Evolutionary conservation across 2,797 vertebrate species (phyloP).

Genomic region (Mormyrops boulengeri): DNA sequence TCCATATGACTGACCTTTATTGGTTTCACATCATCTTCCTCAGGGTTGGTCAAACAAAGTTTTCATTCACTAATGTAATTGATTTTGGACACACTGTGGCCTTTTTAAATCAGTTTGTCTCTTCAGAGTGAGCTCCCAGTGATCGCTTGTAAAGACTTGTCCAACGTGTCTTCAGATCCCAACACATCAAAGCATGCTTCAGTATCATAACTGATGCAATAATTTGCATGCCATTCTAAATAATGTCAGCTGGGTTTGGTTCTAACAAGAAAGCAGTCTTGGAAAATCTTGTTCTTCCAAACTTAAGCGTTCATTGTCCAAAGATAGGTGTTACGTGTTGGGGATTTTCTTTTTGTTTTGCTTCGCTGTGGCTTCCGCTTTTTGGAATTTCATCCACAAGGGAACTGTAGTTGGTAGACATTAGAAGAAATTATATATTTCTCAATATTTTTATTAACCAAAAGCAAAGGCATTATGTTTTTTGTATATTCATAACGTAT

Average conservation of each 20-base stretch:
- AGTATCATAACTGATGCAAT: constrained; percentile 1
- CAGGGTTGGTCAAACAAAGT: background rate
- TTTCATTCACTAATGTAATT: background rate
- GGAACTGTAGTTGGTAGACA: background rate
- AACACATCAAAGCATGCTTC: background rate
- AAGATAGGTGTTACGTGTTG: background rate
- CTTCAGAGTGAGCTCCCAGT: background rate
- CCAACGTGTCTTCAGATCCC: background rate
- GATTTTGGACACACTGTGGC: background rate
- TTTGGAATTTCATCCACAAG: background rate
- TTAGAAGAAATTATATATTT: background rate
- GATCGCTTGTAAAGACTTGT: constrained; percentile 23
- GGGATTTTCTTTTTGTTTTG: background rate
- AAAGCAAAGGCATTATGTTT: background rate
- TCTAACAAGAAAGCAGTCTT: background rate
- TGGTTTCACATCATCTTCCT: background rate
- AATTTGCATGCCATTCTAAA: constrained; percentile 11
- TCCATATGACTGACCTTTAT: background rate
- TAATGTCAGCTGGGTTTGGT: constrained; percentile 23
- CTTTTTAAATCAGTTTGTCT: background rate
- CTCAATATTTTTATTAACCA: background rate
- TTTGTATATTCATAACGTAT: background rate
- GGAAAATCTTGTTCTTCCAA: background rate
- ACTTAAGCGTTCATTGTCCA: background rate
- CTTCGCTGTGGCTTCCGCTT: background rate